A percentile compares a stretch with the other conserved stretches of the same genome.
Conservation (phyloP, 30 jellyfish, hydroid and myxozoan genomes). For the Turritopsis rubra region DNA sequence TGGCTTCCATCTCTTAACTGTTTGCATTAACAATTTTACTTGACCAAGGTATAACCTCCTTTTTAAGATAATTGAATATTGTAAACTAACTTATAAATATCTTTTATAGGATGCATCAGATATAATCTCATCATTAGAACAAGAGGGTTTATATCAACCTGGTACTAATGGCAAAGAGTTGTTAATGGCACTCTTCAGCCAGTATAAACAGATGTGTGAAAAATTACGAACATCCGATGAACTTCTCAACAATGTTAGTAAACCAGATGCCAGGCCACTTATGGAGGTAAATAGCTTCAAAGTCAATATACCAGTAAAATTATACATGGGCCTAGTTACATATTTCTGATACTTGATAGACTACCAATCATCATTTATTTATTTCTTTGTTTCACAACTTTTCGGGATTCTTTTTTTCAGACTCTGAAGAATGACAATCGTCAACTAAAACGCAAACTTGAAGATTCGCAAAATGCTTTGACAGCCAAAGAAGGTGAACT, state of each 20-base stretch:
- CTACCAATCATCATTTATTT: too few species aligned
- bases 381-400: background rate
- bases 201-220: conserved; percentile 1
- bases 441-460: background rate
- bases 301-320: too few species aligned
- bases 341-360: too few species aligned
- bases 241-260: background rate
- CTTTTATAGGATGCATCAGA: conserved; percentile 15
- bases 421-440: background rate
- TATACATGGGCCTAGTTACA: too few species aligned
- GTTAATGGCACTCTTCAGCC: background rate
- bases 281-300: conserved; percentile 34
- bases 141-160: conserved; percentile 12
- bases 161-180: conserved; percentile 10
- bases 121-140: background rate
- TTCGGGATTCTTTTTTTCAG: too few species aligned
- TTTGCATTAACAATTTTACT: too few species aligned
- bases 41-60: too few species aligned
- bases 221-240: background rate
- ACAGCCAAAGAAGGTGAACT: background rate
- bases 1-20: background rate
- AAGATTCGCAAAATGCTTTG: background rate
- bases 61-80: too few species aligned
- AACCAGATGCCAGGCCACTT: background rate
- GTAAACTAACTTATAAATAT: too few species aligned